Conservation (phyloP, 2,797 vertebrate species). For the Cygnus olor region DNA sequence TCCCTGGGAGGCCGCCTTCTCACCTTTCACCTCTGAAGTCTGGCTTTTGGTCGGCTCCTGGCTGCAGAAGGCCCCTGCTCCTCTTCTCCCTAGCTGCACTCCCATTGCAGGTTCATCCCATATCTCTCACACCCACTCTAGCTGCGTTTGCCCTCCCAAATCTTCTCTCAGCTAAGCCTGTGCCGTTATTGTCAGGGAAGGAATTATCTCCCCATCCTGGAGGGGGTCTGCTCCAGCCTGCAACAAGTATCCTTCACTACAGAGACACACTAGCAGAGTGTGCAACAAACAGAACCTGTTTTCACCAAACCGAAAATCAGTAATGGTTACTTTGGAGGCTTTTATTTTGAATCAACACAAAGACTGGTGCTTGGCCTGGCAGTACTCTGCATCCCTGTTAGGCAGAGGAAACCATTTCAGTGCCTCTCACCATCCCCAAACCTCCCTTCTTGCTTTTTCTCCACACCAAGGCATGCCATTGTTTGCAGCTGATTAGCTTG, state of each 20-base stretch:
- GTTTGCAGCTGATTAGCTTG: neutral
- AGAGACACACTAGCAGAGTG: neutral
- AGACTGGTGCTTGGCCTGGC: neutral
- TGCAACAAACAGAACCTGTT: neutral
- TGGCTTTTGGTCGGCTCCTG: neutral
- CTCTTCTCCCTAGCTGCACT: neutral
- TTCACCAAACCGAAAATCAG: neutral
- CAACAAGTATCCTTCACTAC: neutral
- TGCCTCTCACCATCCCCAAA: rapidly evolving
- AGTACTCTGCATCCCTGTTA: neutral
- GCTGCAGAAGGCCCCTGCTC: neutral
- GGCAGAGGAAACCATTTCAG: neutral
- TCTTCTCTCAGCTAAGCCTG: neutral
- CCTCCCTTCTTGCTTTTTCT: neutral
- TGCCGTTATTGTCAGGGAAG: neutral
- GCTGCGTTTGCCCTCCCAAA: neutral
- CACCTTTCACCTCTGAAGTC: neutral
- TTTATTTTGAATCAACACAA: neutral
- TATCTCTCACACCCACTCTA: neutral
- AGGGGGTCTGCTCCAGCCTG: neutral
- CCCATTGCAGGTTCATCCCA: neutral
- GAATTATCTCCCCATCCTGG: neutral
- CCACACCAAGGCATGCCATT: rapidly evolving
- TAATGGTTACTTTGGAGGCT: neutral
- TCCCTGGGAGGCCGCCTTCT: neutral